A percentile compares a stretch with the other conserved stretches of the same genome.
Evolutionary conservation across 2,797 vertebrate genomes (phyloP).

Genomic region (Cyclura pinguis): DNA sequence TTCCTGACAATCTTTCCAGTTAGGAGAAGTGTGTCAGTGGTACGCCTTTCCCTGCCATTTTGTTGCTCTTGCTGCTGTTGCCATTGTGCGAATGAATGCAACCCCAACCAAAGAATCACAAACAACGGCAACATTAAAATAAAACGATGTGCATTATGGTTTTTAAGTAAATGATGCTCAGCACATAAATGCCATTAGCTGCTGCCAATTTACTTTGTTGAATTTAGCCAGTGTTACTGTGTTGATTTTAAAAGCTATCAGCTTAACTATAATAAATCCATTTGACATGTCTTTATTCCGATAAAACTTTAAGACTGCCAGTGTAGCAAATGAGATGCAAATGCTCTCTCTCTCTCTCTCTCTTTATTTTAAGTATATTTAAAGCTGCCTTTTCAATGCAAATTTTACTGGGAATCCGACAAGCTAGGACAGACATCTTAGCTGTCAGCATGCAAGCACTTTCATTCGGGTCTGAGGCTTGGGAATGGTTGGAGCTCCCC

Average conservation of each 20-base stretch:
- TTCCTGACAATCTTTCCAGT: constrained; percentile 52
- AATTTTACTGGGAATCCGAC: constrained; percentile 91
- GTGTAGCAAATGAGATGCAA: constrained; percentile 98
- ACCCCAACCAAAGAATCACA: constrained; percentile 74
- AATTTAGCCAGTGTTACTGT: constrained; percentile 80
- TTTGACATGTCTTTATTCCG: constrained; percentile 98
- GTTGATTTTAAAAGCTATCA: constrained; percentile 90
- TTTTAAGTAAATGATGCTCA: constrained; percentile 83
- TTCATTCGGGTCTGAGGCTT: constrained; percentile 81
- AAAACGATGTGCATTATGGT: constrained; percentile 86
- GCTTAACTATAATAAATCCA: constrained; percentile 93
- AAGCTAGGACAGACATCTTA: constrained; percentile 81
- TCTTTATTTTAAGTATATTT: constrained; percentile 92
- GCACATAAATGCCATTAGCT: constrained; percentile 81
- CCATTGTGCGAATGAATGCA: constrained; percentile 46
- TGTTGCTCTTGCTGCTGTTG: constrained; percentile 5
- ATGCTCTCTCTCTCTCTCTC: constrained; percentile 79
- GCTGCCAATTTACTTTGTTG: constrained; percentile 83
- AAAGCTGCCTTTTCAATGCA: constrained; percentile 90
- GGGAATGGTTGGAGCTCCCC: constrained; percentile 62
- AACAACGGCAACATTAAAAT: constrained; percentile 78
- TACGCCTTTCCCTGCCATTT: constrained; percentile 66
- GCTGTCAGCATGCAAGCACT: constrained; percentile 81
- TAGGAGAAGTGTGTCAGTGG: constrained; percentile 64
- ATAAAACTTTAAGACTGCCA: constrained; percentile 97